A percentile compares a stretch with the other conserved stretches of the same genome.
Evolutionary conservation across 1,140 invertebrate genomes (phyloP).

Genomic region (Bombyx mandarina): DNA sequence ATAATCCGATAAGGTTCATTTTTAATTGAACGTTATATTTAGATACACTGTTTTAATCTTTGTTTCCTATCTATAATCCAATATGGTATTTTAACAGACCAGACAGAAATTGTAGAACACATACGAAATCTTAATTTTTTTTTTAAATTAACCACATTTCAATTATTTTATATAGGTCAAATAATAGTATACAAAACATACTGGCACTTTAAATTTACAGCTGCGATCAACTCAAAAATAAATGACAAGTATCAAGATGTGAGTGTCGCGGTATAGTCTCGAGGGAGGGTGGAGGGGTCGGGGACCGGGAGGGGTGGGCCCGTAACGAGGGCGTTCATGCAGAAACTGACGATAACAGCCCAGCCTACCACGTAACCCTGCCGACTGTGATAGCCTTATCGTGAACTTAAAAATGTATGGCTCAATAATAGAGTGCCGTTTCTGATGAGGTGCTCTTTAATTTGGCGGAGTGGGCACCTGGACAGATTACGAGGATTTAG

Average conservation of each 20-base stretch:
- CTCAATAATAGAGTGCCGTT: conserved; percentile 49
- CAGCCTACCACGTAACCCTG: conserved; percentile 64
- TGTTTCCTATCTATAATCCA: too few species aligned
- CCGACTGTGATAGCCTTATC: conserved; percentile 42
- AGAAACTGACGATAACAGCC: conserved; percentile 68
- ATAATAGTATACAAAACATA: too few species aligned
- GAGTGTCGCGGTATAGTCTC: conserved; percentile 33
- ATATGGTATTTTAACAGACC: too few species aligned
- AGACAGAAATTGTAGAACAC: too few species aligned
- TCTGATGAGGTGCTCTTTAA: conserved; percentile 34
- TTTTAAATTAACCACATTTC: too few species aligned
- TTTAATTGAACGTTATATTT: too few species aligned
- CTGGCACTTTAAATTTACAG: too few species aligned
- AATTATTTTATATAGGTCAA: too few species aligned
- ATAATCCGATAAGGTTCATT: too few species aligned
- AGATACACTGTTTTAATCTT: too few species aligned
- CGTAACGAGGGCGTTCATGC: conserved; percentile 66
- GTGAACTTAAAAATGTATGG: conserved; percentile 55
- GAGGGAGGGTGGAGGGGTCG: conserved; percentile 20
- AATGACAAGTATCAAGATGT: conserved; percentile 65
- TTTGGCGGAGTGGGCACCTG: conserved; percentile 2
- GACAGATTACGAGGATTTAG: too few species aligned
- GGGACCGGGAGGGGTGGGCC: conserved; percentile 22
- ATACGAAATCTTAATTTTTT: too few species aligned
- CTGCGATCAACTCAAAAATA: conserved; percentile 15